These are phyloP conservation scores for Aptenodytes forsteri DNA, from an alignment of 2,113 vertebrate genomes.

Conservation along the genomic window DNA sequence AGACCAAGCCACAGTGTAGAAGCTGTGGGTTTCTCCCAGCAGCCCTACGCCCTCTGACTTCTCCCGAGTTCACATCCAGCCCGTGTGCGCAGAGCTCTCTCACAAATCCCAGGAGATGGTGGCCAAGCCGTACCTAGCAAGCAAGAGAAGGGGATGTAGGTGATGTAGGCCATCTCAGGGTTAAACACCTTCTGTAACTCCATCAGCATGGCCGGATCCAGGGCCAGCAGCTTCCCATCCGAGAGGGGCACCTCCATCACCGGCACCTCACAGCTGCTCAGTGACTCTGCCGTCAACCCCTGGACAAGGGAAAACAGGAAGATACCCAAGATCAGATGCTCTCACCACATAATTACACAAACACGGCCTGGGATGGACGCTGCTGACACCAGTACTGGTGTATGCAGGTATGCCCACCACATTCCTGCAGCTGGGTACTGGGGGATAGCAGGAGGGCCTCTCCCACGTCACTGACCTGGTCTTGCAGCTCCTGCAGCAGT, in stretches of 20 bases:
- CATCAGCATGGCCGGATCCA: conserved; percentile 81
- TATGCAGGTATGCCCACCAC: background rate
- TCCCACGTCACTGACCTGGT: conserved; percentile 78
- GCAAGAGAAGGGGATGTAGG: conserved; percentile 94
- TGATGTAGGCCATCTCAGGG: conserved; percentile 92
- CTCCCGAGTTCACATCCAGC: background rate
- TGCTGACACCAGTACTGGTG: background rate
- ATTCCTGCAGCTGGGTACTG: background rate
- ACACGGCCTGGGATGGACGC: background rate
- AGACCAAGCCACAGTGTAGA: background rate
- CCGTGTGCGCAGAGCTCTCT: accelerated
- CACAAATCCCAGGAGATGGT: background rate
- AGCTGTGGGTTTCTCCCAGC: background rate
- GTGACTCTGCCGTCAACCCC: conserved; percentile 37
- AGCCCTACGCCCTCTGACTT: background rate
- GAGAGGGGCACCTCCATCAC: conserved; percentile 78
- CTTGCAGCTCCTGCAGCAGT: conserved; percentile 80
- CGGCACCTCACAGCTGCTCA: conserved; percentile 71
- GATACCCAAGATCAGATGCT: background rate
- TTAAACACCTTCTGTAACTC: conserved; percentile 94
- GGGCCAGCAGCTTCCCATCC: conserved; percentile 70
- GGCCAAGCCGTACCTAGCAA: conserved; percentile 83
- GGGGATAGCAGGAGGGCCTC: background rate
- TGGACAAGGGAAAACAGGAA: background rate
- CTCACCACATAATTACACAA: background rate